Conservation (phyloP, 2,113 vertebrate species). For the Trichomycterus rosablanca region DNA sequence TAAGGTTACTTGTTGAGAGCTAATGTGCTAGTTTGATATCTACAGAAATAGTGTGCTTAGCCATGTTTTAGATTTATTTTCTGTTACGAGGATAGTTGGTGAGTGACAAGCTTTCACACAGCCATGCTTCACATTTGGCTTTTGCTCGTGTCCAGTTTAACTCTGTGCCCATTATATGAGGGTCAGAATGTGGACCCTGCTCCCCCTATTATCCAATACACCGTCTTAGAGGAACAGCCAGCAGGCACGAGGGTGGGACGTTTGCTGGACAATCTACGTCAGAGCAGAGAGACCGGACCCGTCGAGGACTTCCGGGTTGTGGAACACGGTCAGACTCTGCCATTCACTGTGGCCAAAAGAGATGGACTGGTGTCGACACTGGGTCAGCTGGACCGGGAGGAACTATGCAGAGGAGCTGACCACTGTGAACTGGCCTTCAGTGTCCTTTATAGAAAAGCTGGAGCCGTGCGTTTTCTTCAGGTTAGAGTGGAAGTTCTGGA, state of each 20-base stretch:
- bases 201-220: constrained; percentile 67
- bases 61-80: neutral
- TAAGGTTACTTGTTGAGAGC: no score
- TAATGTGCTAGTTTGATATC: no score
- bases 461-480: constrained; percentile 63
- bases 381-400: constrained; percentile 79
- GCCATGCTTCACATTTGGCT: constrained; percentile 59
- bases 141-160: constrained; percentile 47
- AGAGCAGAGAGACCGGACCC: constrained; percentile 51
- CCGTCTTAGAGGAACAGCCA: constrained; percentile 78
- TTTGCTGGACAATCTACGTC: constrained; percentile 71
- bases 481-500: constrained; percentile 86
- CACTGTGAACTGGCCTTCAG: constrained; percentile 81
- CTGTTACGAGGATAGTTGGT: constrained; percentile 26
- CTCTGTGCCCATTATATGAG: constrained; percentile 22
- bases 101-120: constrained; percentile 26
- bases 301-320: constrained; percentile 77
- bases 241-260: constrained; percentile 76
- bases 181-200: constrained; percentile 39
- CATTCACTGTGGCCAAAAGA: constrained; percentile 63
- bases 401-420: constrained; percentile 75
- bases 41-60: no score
- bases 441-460: constrained; percentile 71
- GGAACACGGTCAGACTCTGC: constrained; percentile 71
- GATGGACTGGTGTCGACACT: constrained; percentile 77